These are phyloP conservation scores for Acheta domesticus DNA, from an alignment of 2,888 invertebrate genomes.

Conservation along the genomic window DNA sequence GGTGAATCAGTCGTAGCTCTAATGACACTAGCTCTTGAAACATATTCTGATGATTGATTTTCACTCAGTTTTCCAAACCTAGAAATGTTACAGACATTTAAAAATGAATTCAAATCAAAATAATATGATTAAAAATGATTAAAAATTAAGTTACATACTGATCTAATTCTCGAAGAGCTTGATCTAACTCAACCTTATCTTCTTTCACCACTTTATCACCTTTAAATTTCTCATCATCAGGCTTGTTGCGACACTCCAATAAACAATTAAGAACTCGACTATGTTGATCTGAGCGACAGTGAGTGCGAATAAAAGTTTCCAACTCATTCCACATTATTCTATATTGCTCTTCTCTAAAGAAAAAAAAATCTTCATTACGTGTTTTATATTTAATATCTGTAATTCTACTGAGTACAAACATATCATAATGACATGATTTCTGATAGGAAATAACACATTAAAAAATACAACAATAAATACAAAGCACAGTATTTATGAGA, in stretches of 20 bases:
- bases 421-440: too few relatives aligned
- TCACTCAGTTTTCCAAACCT: conserved; percentile 41
- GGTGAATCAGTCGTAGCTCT: conserved; percentile 82
- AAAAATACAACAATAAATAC: too few relatives aligned
- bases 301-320: conserved; percentile 75
- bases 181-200: conserved; percentile 60
- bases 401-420: not conserved
- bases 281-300: conserved; percentile 75
- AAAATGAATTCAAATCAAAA: not conserved
- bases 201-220: conserved; percentile 41
- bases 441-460: too few relatives aligned
- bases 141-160: conserved; percentile 46
- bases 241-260: conserved; percentile 67
- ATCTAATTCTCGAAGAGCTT: conserved; percentile 58
- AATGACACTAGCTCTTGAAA: conserved; percentile 56
- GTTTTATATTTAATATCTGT: not conserved
- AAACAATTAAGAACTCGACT: conserved; percentile 73
- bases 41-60: conserved; percentile 41
- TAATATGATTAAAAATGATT: not conserved
- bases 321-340: conserved; percentile 85
- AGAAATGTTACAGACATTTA: conserved; percentile 11
- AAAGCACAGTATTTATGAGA: too few relatives aligned
- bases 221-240: conserved; percentile 52
- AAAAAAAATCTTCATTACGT: conserved; percentile 12
- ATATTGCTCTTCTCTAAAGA: conserved; percentile 75